These are phyloP conservation scores for Ectobius pallidus DNA, from an alignment of 2,888 invertebrate species.

Conservation along the genomic window DNA sequence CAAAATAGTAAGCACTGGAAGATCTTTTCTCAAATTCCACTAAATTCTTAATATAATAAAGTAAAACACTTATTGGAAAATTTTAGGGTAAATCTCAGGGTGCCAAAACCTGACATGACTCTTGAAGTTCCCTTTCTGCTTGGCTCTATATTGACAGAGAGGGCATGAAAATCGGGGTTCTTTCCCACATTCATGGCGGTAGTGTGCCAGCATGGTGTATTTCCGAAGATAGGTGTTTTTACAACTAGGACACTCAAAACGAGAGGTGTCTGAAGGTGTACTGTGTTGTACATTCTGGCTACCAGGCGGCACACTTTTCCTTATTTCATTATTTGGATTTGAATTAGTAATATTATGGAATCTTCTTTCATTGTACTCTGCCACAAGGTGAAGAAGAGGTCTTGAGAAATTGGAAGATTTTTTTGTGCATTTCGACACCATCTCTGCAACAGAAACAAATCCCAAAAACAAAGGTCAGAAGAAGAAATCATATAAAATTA, in stretches of 20 bases:
- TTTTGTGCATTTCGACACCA: background rate
- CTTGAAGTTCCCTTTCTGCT: constrained; percentile 40
- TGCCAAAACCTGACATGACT: constrained; percentile 43
- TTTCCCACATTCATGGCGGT: constrained; percentile 44
- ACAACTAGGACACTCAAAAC: constrained; percentile 46
- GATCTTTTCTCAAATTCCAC: no score
- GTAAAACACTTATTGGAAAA: background rate
- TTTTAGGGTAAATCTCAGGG: background rate
- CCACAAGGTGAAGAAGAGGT: background rate
- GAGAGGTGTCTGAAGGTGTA: background rate
- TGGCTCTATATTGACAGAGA: constrained; percentile 48
- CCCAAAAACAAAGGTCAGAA: background rate
- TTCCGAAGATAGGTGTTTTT: constrained; percentile 45
- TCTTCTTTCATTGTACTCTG: background rate
- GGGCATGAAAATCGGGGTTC: constrained; percentile 44
- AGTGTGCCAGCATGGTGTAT: constrained; percentile 44
- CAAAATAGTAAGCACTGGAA: no score
- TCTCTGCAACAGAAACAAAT: constrained; percentile 1
- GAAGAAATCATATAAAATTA: no score
- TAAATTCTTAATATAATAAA: no score
- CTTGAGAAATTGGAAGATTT: background rate
- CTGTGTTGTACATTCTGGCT: no score
- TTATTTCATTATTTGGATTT: background rate
- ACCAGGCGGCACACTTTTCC: no score
- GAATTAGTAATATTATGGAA: background rate